These are phyloP conservation scores for Chamaetylas fuelleborni DNA, from an alignment of 2,113 vertebrate species.

Conservation along the genomic window DNA sequence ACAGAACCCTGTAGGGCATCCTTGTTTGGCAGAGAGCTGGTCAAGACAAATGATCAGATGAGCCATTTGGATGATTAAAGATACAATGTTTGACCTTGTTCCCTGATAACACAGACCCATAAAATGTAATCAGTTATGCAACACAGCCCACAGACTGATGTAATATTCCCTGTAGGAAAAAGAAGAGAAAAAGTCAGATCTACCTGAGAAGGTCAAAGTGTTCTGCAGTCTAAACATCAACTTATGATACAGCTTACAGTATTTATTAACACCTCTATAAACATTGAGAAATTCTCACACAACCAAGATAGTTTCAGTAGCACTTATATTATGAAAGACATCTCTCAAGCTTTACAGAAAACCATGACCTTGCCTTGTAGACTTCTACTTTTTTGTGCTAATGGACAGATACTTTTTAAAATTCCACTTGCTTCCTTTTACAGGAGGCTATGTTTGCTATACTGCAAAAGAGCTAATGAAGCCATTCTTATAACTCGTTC, in stretches of 20 bases:
- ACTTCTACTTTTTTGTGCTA: neutral
- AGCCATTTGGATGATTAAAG: neutral
- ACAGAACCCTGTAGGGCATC: neutral
- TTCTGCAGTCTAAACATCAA: neutral
- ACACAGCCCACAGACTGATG: neutral
- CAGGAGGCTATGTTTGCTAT: neutral
- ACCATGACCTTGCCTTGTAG: neutral
- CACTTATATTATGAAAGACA: neutral
- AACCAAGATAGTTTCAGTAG: neutral
- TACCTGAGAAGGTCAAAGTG: neutral
- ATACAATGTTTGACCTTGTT: neutral
- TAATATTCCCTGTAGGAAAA: neutral
- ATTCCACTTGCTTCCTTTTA: neutral
- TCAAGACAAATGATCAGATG: neutral
- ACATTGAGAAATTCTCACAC: neutral
- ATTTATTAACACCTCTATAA: neutral
- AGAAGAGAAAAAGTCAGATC: neutral
- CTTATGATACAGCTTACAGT: neutral
- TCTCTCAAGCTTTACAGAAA: neutral
- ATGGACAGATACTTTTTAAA: neutral
- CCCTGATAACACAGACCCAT: neutral
- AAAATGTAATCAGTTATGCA: neutral
- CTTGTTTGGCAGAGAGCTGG: neutral
- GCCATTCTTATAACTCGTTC: neutral
- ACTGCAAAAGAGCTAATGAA: neutral